These are phyloP conservation scores for Xylocopa sonorina DNA, from an alignment of 1,140 invertebrate genomes.

Conservation along the genomic window DNA sequence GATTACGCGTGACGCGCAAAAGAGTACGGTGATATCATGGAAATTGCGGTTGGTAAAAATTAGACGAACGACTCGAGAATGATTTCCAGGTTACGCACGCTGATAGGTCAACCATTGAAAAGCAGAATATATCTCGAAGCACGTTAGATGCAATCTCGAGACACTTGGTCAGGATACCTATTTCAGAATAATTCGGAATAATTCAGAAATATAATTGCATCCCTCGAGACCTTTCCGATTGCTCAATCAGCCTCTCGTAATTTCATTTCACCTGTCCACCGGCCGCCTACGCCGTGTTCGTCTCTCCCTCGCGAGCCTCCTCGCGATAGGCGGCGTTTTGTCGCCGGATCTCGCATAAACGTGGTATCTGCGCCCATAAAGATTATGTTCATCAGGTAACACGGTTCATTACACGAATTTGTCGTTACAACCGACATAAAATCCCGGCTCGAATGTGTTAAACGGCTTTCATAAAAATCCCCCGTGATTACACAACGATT, in stretches of 20 bases:
- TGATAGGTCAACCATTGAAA: too few relatives aligned
- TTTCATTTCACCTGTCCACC: not conserved
- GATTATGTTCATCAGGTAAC: not conserved
- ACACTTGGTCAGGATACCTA: too few relatives aligned
- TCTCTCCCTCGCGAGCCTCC: not conserved
- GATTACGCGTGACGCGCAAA: not conserved
- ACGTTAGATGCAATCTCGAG: too few relatives aligned
- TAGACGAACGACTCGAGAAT: too few relatives aligned
- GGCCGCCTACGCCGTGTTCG: not conserved
- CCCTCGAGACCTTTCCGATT: not conserved
- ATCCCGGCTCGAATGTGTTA: not conserved
- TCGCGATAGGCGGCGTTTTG: not conserved
- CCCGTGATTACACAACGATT: not conserved
- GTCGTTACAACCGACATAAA: constrained; percentile 9
- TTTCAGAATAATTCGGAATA: too few relatives aligned
- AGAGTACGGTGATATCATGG: too few relatives aligned
- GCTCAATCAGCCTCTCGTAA: not conserved
- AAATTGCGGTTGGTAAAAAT: not conserved
- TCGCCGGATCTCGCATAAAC: not conserved
- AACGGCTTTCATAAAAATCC: not conserved
- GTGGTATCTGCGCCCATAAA: not conserved
- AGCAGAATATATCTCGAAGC: too few relatives aligned
- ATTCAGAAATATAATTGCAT: not conserved
- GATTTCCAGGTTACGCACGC: too few relatives aligned
- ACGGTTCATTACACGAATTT: constrained; percentile 24